These are phyloP conservation scores for Eulithis prunata DNA, from an alignment of 2,888 invertebrate species.

Conservation along the genomic window DNA sequence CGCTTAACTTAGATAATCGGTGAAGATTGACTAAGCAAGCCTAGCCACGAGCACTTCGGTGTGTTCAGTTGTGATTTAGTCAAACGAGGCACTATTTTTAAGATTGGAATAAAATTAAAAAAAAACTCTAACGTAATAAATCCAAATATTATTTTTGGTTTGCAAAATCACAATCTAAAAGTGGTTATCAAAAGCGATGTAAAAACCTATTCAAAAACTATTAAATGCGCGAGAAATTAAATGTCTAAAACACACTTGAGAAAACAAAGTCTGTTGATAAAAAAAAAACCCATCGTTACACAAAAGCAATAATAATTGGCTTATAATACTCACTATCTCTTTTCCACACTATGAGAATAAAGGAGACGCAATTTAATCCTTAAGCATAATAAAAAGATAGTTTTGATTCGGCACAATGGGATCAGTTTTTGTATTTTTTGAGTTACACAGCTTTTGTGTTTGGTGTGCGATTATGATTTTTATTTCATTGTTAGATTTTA, in stretches of 20 bases:
- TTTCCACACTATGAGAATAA: slow-evolving; percentile 41
- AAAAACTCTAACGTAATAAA: too few species aligned
- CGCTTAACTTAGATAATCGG: too few species aligned
- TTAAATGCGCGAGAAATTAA: slow-evolving; percentile 18
- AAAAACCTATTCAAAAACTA: slow-evolving; percentile 2
- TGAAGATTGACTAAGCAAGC: too few species aligned
- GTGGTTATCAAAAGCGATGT: not conserved
- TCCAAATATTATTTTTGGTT: too few species aligned
- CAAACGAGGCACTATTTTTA: too few species aligned
- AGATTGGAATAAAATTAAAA: not conserved
- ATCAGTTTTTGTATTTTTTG: slow-evolving; percentile 37
- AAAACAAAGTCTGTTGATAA: slow-evolving; percentile 29
- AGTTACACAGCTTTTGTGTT: slow-evolving; percentile 30
- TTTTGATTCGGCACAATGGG: slow-evolving; percentile 50
- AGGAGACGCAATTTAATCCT: slow-evolving; percentile 45
- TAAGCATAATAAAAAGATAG: slow-evolving; percentile 52
- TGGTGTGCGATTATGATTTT: slow-evolving; percentile 26
- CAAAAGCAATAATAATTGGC: slow-evolving; percentile 50
- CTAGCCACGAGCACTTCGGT: too few species aligned
- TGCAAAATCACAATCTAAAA: not conserved
- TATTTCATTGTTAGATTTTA: slow-evolving; percentile 22
- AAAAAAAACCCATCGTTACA: slow-evolving; percentile 36
- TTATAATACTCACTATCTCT: slow-evolving; percentile 34
- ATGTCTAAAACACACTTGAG: slow-evolving; percentile 32
- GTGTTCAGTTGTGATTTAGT: too few species aligned